Base-by-base conservation (phyloP, 2,113 vertebrate species). In the Balaenoptera acutorostrata region DNA sequence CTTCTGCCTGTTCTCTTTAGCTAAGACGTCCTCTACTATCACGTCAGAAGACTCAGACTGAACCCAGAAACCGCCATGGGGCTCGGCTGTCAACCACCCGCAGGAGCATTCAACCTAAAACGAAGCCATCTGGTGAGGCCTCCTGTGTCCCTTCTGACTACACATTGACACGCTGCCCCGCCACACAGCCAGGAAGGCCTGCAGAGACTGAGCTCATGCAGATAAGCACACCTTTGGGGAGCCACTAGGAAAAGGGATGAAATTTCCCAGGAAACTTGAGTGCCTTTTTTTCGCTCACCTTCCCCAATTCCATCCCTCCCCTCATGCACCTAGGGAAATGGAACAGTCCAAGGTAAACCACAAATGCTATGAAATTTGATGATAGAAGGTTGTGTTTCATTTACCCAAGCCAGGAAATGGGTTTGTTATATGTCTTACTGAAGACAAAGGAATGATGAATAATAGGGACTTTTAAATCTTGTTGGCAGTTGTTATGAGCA, bases 81-180 rank as follows among this genome's bases (percentile, higher is more conserved):
- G 99, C 99, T 25, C 99, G 99, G 12, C 99, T 99, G 13, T 99
- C 99, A 0, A 99, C 99, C 25, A 99, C 99, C 0, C 99, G 99
- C 14, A 98, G 99, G 92, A 99, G 99, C 98, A 99, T 99, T 98
- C 99, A 99, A 98, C 99, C 99, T 29, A 99, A 99, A 97, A 99
- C 98, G 39, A 99, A 99, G 97, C 99, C 99, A 6, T 96, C 99
- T 7, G 99, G 99, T 99, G 99, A 99, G 98, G 84, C 87, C 85
- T 44, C 52, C 0, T n/a, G 92, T 57, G 0, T 52, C 71, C 77
- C 59, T 64, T 74, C 59, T 36, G 49, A 36, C 15, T 13, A 1
- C 33, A 31, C 27, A 46, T 14, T 90, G 90, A 52, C 52, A 15
- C 2, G 4, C 25, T 64, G 57, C 7, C 81, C 39, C 14, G 11